Evolutionary conservation across 2,888 invertebrate species (phyloP).

Genomic region (Ephialtes manifestator): DNA sequence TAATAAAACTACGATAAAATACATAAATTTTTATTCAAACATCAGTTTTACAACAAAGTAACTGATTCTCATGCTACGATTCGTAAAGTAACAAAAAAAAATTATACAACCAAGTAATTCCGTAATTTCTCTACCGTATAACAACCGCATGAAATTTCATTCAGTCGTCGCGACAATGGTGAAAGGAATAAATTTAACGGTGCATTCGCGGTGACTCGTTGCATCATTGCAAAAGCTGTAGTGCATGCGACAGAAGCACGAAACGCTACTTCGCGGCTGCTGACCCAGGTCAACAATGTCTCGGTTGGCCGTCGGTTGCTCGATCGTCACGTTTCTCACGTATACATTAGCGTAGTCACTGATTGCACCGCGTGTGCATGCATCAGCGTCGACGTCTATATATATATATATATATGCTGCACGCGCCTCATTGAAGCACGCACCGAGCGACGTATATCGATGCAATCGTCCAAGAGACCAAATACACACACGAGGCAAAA

Average conservation of each 20-base stretch:
- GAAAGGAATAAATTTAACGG: constrained; percentile 56
- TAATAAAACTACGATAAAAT: no score
- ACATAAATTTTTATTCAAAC: no score
- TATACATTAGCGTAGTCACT: constrained; percentile 49
- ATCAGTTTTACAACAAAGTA: no score
- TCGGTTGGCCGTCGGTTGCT: constrained; percentile 45
- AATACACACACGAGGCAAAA: constrained; percentile 3
- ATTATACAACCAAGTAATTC: neutral
- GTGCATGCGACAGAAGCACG: neutral
- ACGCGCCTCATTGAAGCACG: constrained; percentile 48
- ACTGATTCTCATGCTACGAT: no score
- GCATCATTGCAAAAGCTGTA: constrained; percentile 9
- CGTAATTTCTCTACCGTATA: neutral
- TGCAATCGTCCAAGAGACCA: constrained; percentile 44
- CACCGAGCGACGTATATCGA: constrained; percentile 14
- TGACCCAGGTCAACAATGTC: constrained; percentile 70
- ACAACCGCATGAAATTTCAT: neutral
- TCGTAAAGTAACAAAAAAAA: neutral
- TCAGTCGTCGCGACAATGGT: neutral
- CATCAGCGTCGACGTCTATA: constrained; percentile 32
- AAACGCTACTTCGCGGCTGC: constrained; percentile 50
- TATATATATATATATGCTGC: constrained; percentile 19
- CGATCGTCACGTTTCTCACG: constrained; percentile 63
- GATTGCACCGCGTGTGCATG: constrained; percentile 59
- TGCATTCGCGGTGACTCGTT: constrained; percentile 21